A percentile compares a stretch with the other conserved stretches of the same genome.
Evolutionary conservation across 2,888 invertebrate genomes (phyloP).

Genomic region (Tiliacea citrago): DNA sequence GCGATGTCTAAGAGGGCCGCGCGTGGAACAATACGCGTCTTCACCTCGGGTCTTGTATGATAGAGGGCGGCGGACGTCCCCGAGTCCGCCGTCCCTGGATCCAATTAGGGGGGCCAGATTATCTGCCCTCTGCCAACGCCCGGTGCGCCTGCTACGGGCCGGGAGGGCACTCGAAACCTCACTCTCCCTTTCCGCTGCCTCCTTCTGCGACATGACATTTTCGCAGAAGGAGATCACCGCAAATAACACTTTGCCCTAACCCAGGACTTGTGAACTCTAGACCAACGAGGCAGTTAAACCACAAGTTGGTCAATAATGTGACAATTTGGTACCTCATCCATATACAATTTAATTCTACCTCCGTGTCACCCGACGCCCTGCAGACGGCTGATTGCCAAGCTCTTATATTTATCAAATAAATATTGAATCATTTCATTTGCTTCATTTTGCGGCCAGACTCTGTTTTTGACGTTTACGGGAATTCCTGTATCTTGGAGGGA

Average conservation of each 20-base stretch:
- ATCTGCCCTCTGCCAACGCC: no score
- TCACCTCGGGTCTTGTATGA: no score
- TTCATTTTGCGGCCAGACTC: conserved; percentile 69
- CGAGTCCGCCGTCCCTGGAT: no score
- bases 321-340: conserved; percentile 33
- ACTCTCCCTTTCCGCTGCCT: no score
- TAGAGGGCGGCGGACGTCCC: no score
- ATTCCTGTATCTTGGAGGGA: background rate
- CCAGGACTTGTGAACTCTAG: background rate
- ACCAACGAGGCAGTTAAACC: background rate
- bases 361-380: conserved; percentile 37
- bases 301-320: background rate
- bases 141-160: no score
- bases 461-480: conserved; percentile 13
- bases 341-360: background rate
- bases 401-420: conserved; percentile 87
- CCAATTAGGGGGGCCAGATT: no score
- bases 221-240: no score
- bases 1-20: no score
- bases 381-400: conserved; percentile 81
- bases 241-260: background rate
- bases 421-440: conserved; percentile 84
- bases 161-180: no score
- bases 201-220: no score
- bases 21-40: no score